phyloP scores from a whole-genome alignment of 2,113 vertebrate genomes.

The Platichthys stellatus region DNA sequence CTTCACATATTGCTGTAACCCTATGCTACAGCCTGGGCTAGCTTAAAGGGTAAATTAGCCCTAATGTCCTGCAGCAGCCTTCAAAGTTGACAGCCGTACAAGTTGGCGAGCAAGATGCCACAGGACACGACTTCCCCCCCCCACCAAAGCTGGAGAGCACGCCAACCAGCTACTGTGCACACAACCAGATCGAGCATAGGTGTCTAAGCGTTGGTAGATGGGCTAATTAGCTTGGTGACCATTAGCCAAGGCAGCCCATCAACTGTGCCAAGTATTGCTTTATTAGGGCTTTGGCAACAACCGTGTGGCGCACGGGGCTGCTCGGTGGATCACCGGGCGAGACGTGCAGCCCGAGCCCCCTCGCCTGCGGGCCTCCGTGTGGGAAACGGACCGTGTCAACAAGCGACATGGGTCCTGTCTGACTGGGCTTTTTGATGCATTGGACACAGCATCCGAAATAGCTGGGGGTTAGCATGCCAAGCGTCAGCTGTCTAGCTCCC shows the following conservation, averaged over 20 bases:
- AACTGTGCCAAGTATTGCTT: slow-evolving; percentile 55
- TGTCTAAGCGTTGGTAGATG: slow-evolving; percentile 32
- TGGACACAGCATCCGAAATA: slow-evolving; percentile 59
- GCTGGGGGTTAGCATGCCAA: slow-evolving; percentile 64
- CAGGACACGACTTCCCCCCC: neutral
- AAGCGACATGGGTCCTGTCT: slow-evolving; percentile 41
- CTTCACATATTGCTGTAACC: slow-evolving; percentile 19
- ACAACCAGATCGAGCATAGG: slow-evolving; percentile 28
- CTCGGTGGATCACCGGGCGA: neutral
- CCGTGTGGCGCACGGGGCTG: neutral
- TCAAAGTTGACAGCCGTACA: slow-evolving; percentile 59
- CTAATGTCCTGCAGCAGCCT: slow-evolving; percentile 38
- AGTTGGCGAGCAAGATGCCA: slow-evolving; percentile 35
- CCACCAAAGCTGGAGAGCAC: slow-evolving; percentile 13
- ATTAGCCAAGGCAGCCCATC: slow-evolving; percentile 43
- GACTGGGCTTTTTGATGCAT: slow-evolving; percentile 55
- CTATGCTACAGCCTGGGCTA: slow-evolving; percentile 24
- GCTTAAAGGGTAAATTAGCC: slow-evolving; percentile 32
- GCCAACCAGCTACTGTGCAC: slow-evolving; percentile 33
- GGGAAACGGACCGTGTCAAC: slow-evolving; percentile 48
- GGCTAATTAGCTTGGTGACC: slow-evolving; percentile 62
- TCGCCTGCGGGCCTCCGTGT: slow-evolving; percentile 24
- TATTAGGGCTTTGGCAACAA: slow-evolving; percentile 28
- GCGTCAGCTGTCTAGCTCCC: slow-evolving; percentile 68
- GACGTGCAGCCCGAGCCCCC: neutral